Percentiles rank a stretch among this genome's conserved stretches.
phyloP scores from a whole-genome alignment of 2,113 vertebrate genomes.

The Zosterops borbonicus region DNA sequence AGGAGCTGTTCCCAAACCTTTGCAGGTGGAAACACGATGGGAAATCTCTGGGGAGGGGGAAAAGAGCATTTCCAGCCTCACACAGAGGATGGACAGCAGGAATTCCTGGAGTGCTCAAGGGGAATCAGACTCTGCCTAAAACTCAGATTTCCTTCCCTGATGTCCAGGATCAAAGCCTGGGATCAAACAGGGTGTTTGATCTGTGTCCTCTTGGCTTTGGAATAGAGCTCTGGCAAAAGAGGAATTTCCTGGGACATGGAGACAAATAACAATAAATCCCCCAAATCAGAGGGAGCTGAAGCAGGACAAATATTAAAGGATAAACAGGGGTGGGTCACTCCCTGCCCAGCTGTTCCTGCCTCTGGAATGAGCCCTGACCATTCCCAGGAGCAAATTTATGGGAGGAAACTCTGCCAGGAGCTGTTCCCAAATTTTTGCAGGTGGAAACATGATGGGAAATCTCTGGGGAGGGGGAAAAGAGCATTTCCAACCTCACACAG shows the following conservation, averaged over 20 bases:
- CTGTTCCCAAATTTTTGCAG: background rate
- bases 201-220: background rate
- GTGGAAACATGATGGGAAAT: accelerated
- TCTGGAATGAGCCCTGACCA: background rate
- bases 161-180: background rate
- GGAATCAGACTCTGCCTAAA: background rate
- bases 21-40: accelerated
- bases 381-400: accelerated
- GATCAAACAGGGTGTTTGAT: too few species aligned
- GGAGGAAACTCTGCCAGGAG: background rate
- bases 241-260: background rate
- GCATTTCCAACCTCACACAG: background rate
- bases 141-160: background rate
- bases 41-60: background rate
- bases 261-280: background rate
- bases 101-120: background rate
- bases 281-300: background rate
- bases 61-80: background rate
- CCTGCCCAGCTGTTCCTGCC: too few species aligned
- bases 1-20: accelerated
- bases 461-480: background rate
- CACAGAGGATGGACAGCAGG: background rate
- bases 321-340: background rate
- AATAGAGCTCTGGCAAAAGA: background rate
- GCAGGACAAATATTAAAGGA: background rate